Base-by-base conservation (phyloP, 2,888 invertebrate genomes). In the Reticulitermes lucifugus region DNA sequence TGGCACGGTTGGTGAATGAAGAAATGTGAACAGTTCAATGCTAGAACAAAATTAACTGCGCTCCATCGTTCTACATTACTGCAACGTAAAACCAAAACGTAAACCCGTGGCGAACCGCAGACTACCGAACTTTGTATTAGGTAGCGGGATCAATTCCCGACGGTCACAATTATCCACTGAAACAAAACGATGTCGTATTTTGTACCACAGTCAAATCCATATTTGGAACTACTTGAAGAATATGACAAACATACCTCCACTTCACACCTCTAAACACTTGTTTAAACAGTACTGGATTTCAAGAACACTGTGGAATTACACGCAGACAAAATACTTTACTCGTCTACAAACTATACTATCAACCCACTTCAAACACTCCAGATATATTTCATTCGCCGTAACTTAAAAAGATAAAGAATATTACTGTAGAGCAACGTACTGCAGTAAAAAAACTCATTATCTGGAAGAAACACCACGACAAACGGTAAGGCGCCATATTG, bases 401-500 rank as follows among this genome's bases (percentile, higher is more conserved):
- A 65, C 21, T 65, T 65, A 25, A 65, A n/a, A 18, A 70, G 5
- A 46, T 25, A 6, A 9, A n/a, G 2, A 70, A 18, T 25, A 25
- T 25, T 70, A 3, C 2, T 70, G 3, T 6, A 70, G n/a, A 29
- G 14, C 55, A 55, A 18, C 18, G 18, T 55, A 55, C 1, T 55
- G 14, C 18, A 18, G 55, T 55, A 18, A 55, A 55, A 55, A 12
- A 55, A 18, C 18, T 55, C 55, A 18, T 18, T 25, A 5, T n/a
- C 0, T 7, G 65, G 25, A 65, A 65, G n/a, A n/a, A n/a, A 25
- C 65, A 65, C 65, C n/a, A 14, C 21, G 41, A 41, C 14, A 77
- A 77, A 77, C 77, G 46, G 77, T 46, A 46, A 41, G 77, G 77
- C 77, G 77, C 77, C 77, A 77, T 77, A 77, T 77, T 77, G 77